phyloP scores from a whole-genome alignment of 2,888 invertebrate species.

The Hofmannophila pseudospretella region DNA sequence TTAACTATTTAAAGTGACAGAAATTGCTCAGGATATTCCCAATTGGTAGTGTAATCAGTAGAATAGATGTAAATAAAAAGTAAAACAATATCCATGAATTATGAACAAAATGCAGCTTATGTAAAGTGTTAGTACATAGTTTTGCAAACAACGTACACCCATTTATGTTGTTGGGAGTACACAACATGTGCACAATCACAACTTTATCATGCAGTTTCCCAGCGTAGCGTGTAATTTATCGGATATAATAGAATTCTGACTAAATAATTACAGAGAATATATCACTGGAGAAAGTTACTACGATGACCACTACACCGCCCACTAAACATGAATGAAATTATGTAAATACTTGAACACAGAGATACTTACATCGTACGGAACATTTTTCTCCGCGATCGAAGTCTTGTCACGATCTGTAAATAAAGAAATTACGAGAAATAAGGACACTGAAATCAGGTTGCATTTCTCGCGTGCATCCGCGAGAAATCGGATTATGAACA shows the following conservation, averaged over 20 bases:
- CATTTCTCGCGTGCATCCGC: conserved; percentile 2
- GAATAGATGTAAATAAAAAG: too few relatives aligned
- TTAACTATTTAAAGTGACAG: too few relatives aligned
- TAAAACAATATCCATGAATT: too few relatives aligned
- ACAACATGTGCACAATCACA: too few relatives aligned
- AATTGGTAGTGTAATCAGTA: too few relatives aligned
- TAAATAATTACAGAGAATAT: not conserved
- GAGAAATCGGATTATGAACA: conserved; percentile 29
- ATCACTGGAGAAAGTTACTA: conserved; percentile 1
- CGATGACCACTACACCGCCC: conserved; percentile 3
- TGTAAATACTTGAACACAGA: conserved; percentile 23
- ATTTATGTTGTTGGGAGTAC: too few relatives aligned
- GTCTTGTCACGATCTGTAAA: conserved; percentile 79
- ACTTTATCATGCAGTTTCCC: not conserved
- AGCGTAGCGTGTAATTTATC: not conserved
- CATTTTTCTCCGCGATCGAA: conserved; percentile 79
- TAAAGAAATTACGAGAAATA: conserved; percentile 43
- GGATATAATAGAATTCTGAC: not conserved
- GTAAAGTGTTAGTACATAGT: too few relatives aligned
- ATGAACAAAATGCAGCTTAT: too few relatives aligned
- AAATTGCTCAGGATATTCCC: too few relatives aligned
- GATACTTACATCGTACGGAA: conserved; percentile 80
- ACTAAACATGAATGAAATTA: conserved; percentile 38
- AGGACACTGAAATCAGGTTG: conserved; percentile 34
- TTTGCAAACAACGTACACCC: too few relatives aligned